These are phyloP conservation scores for Diachrysia chrysitis DNA, from an alignment of 2,888 invertebrate species.

Conservation along the genomic window DNA sequence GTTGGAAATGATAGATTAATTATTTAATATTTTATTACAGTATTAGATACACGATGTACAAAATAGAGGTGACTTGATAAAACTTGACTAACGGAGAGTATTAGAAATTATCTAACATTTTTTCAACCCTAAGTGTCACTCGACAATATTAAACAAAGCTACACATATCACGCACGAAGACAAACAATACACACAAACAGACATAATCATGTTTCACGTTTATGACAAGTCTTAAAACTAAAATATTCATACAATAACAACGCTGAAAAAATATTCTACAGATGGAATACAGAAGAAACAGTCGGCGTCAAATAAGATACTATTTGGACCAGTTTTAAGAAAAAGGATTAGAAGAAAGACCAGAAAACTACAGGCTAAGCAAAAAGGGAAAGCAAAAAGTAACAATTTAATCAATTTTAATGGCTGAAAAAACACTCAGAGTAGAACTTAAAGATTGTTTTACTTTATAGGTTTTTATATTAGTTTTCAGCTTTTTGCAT, in stretches of 20 bases:
- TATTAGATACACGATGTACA: no score
- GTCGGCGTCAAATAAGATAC: neutral
- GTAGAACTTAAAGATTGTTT: neutral
- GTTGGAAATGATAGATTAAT: no score
- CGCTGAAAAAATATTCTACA: neutral
- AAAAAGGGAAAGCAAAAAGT: neutral
- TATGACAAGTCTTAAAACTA: constrained; percentile 42
- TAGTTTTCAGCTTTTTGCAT: neutral
- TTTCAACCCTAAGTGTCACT: neutral
- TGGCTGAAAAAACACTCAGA: neutral
- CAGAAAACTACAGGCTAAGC: neutral
- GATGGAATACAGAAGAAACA: constrained; percentile 2
- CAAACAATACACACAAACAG: constrained; percentile 27
- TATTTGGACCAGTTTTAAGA: neutral
- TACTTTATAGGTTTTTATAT: neutral
- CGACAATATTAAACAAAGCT: neutral
- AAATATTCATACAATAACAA: constrained; percentile 42
- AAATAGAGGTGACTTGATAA: neutral
- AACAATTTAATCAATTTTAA: neutral
- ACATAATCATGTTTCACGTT: constrained; percentile 52
- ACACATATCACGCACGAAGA: constrained; percentile 30
- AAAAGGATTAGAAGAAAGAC: neutral
- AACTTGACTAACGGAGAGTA: no score
- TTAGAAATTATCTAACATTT: neutral
- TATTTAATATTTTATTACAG: no score